phyloP scores from a whole-genome alignment of 2,888 invertebrate species.

The Peribatodes rhomboidaria region DNA sequence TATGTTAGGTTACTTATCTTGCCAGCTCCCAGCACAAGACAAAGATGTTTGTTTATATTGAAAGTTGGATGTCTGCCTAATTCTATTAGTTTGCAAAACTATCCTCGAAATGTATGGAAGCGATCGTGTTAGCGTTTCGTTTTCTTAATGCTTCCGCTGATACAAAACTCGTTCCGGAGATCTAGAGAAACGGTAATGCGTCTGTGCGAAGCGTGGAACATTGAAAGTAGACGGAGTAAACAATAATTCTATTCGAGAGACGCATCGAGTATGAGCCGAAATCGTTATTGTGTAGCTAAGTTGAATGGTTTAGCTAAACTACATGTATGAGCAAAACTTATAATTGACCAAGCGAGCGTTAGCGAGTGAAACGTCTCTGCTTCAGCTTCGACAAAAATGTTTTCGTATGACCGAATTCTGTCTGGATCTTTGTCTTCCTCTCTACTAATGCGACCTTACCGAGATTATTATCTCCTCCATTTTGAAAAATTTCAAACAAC shows the following conservation, averaged over 20 bases:
- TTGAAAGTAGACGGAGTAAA: background rate
- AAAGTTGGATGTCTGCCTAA: constrained; percentile 61
- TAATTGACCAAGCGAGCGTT: too few species aligned
- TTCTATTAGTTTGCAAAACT: constrained; percentile 51
- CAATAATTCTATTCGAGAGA: background rate
- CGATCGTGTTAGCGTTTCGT: constrained; percentile 25
- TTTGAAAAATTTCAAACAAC: too few species aligned
- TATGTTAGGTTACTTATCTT: too few species aligned
- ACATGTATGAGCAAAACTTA: too few species aligned
- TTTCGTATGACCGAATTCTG: too few species aligned
- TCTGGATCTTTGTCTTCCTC: too few species aligned
- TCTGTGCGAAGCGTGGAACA: background rate
- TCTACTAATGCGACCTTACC: too few species aligned
- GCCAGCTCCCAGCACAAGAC: constrained; percentile 8
- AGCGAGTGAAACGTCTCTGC: too few species aligned
- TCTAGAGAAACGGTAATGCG: constrained; percentile 25
- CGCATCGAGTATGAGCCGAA: background rate
- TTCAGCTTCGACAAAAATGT: too few species aligned
- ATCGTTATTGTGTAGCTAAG: background rate
- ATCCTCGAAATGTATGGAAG: constrained; percentile 21
- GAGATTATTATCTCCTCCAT: too few species aligned
- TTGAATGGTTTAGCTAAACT: too few species aligned
- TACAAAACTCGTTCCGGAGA: constrained; percentile 31
- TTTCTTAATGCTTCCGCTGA: constrained; percentile 32
- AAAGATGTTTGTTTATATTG: constrained; percentile 44